Evolutionary conservation across 2,113 vertebrate species (phyloP).

Genomic region (Anoura caudifer): DNA sequence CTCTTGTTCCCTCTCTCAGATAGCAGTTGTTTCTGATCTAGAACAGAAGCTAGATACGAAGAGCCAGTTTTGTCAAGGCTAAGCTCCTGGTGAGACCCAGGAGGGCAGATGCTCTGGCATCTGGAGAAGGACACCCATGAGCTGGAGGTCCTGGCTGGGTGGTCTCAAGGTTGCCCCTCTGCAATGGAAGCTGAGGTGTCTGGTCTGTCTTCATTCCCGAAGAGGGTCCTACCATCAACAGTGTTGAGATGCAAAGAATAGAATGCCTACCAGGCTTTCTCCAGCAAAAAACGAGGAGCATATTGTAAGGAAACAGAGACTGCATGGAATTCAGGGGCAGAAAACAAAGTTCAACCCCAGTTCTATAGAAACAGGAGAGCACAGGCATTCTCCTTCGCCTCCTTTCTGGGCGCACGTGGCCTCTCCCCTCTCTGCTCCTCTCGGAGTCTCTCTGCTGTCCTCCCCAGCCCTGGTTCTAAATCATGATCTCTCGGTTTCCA

Average conservation of each 20-base stretch:
- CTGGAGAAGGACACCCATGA: neutral
- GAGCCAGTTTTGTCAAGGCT: neutral
- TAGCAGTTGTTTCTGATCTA: neutral
- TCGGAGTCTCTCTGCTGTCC: neutral
- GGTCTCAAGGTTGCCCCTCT: neutral
- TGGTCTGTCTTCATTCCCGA: neutral
- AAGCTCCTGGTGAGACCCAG: neutral
- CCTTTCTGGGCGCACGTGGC: neutral
- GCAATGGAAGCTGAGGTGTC: neutral
- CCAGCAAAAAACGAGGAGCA: neutral
- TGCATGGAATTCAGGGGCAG: neutral
- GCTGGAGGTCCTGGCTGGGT: neutral
- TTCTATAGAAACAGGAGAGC: neutral
- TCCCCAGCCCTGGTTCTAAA: neutral
- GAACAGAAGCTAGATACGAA: neutral
- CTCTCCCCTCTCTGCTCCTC: neutral
- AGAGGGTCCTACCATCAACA: neutral
- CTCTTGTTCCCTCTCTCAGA: neutral
- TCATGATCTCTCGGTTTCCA: neutral
- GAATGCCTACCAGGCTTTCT: neutral
- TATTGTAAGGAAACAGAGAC: neutral
- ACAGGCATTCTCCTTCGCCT: neutral
- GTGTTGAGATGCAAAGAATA: neutral
- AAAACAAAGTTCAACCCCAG: neutral
- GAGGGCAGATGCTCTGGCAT: neutral